A percentile compares a stretch with the other conserved stretches of the same genome.
Conservation (phyloP, 2,113 vertebrate genomes). For the Eleginops maclovinus region DNA sequence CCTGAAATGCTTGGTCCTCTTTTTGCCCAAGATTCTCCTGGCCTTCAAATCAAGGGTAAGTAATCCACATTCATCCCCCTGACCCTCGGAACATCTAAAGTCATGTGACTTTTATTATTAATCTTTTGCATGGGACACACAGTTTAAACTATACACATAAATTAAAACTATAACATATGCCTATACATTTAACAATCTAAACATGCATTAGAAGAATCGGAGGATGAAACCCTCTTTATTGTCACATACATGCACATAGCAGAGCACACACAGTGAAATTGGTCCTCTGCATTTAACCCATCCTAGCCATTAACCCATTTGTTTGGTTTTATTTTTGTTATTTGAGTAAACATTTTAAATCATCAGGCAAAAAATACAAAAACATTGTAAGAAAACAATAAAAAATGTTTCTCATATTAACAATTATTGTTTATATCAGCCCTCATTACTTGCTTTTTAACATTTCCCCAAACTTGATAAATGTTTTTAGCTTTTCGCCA, state of each 20-base stretch:
- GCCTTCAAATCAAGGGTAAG: constrained; percentile 97
- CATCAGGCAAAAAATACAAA: neutral
- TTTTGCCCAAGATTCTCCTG: constrained; percentile 93
- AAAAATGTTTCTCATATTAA: neutral
- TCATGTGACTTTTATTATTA: neutral
- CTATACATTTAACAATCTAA: neutral
- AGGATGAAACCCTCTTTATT: too few species aligned
- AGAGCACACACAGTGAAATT: too few species aligned
- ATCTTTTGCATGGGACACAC: neutral
- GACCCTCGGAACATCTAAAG: neutral
- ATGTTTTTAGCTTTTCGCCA: neutral
- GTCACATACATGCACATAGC: too few species aligned
- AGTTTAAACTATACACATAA: too few species aligned
- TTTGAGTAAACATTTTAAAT: neutral
- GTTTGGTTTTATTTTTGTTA: neutral
- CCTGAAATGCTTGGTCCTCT: constrained; percentile 93
- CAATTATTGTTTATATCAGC: neutral
- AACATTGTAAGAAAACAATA: too few species aligned
- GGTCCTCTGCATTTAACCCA: too few species aligned
- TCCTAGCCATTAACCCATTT: too few species aligned
- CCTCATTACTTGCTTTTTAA: neutral
- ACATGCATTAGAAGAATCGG: neutral
- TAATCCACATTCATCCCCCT: neutral
- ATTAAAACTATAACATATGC: neutral
- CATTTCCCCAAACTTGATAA: neutral